phyloP scores from a whole-genome alignment of 1,140 invertebrate species.

The Stegodyphus dumicola region DNA sequence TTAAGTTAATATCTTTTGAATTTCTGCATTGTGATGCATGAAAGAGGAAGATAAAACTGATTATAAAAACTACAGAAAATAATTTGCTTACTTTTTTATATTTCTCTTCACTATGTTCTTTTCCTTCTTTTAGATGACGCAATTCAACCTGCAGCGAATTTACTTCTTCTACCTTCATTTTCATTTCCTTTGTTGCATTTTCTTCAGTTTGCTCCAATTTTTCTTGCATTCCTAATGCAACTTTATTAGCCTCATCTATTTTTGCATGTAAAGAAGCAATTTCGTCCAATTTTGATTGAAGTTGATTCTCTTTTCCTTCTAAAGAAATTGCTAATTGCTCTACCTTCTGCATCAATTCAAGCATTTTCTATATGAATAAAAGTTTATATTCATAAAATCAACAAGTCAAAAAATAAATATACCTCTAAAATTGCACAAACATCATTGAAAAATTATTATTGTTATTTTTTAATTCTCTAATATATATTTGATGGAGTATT shows the following conservation, averaged over 20 bases:
- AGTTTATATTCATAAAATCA: background rate
- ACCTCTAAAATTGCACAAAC: too few relatives aligned
- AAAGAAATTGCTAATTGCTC: conserved; percentile 5
- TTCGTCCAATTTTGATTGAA: conserved; percentile 3
- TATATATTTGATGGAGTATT: too few relatives aligned
- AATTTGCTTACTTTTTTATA: conserved; percentile 5
- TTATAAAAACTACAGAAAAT: background rate
- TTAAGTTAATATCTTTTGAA: too few relatives aligned
- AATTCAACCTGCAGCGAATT: background rate
- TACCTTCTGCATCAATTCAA: conserved; percentile 27
- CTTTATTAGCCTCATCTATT: conserved; percentile 1
- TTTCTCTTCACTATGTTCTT: background rate
- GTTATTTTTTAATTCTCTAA: too few relatives aligned
- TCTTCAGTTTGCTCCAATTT: background rate
- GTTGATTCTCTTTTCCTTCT: conserved; percentile 29
- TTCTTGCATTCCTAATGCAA: background rate
- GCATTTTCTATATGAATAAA: conserved; percentile 40
- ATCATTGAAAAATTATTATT: too few relatives aligned
- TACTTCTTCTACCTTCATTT: conserved; percentile 23
- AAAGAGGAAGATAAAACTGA: too few relatives aligned
- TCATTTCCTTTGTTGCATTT: background rate
- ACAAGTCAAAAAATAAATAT: too few relatives aligned
- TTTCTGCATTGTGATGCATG: too few relatives aligned
- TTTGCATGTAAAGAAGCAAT: background rate
- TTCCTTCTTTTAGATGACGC: conserved; percentile 5